Evolutionary conservation across 2,888 invertebrate species (phyloP).

Genomic region (Aleiodes alternator): DNA sequence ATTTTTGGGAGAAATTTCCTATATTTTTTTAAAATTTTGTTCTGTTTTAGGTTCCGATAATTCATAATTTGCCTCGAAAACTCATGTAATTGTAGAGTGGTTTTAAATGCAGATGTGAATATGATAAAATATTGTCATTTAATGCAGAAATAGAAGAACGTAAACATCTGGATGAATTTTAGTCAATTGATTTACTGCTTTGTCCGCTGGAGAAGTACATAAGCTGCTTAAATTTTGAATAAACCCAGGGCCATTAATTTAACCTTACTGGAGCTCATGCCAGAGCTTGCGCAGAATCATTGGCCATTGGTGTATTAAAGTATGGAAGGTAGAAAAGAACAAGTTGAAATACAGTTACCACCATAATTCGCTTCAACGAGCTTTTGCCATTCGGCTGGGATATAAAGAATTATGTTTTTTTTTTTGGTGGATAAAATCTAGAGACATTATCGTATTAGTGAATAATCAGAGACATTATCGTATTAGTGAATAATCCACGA

Average conservation of each 20-base stretch:
- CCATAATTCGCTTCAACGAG: constrained; percentile 28
- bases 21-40: too few species aligned
- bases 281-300: constrained; percentile 50
- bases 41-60: too few species aligned
- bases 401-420: too few species aligned
- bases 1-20: too few species aligned
- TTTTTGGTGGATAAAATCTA: too few species aligned
- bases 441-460: too few species aligned
- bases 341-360: too few species aligned
- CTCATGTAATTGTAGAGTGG: background rate
- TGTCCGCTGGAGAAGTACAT: constrained; percentile 52
- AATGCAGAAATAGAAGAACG: background rate
- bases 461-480: too few species aligned
- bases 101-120: background rate
- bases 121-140: constrained; percentile 14
- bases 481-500: too few species aligned
- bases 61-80: background rate
- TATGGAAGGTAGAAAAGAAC: constrained; percentile 7
- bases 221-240: constrained; percentile 64
- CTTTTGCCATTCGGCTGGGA: background rate
- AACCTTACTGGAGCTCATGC: constrained; percentile 58
- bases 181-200: constrained; percentile 56
- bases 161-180: constrained; percentile 7
- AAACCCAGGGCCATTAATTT: constrained; percentile 61
- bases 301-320: constrained; percentile 31